These are phyloP conservation scores for Augochlorella aurata DNA, from an alignment of 2,888 invertebrate genomes.

Conservation along the genomic window DNA sequence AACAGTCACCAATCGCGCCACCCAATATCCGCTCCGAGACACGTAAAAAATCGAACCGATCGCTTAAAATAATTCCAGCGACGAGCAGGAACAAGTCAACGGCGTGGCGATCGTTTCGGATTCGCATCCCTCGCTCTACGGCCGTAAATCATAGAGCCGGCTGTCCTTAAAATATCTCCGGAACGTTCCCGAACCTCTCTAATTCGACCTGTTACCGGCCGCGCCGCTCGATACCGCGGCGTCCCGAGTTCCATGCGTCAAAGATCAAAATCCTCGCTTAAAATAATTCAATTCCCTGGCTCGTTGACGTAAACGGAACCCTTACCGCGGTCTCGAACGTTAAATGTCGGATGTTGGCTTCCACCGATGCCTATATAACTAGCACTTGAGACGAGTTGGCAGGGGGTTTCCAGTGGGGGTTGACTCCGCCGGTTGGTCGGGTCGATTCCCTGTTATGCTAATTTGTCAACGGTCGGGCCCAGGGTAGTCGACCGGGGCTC, in stretches of 20 bases:
- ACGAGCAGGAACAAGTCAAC: not conserved
- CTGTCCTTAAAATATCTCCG: not conserved
- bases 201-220: not conserved
- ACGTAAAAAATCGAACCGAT: conserved; percentile 24
- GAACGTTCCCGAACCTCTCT: not conserved
- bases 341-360: conserved; percentile 73
- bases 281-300: conserved; percentile 48
- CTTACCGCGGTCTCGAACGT: conserved; percentile 53
- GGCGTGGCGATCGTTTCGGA: not conserved
- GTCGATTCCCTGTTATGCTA: conserved; percentile 81
- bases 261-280: conserved; percentile 36
- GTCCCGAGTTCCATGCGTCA: not conserved
- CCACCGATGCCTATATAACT: conserved; percentile 76
- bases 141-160: not conserved
- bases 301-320: conserved; percentile 51
- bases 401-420: conserved; percentile 74
- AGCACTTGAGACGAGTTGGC: conserved; percentile 78
- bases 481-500: conserved; percentile 69
- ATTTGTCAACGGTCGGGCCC: conserved; percentile 79
- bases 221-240: not conserved
- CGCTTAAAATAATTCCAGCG: conserved; percentile 40
- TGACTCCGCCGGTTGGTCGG: conserved; percentile 75
- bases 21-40: not conserved
- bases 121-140: not conserved
- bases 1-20: not conserved